Conservation (phyloP, 2,888 invertebrate genomes). For the Coelinius sp. region DNA sequence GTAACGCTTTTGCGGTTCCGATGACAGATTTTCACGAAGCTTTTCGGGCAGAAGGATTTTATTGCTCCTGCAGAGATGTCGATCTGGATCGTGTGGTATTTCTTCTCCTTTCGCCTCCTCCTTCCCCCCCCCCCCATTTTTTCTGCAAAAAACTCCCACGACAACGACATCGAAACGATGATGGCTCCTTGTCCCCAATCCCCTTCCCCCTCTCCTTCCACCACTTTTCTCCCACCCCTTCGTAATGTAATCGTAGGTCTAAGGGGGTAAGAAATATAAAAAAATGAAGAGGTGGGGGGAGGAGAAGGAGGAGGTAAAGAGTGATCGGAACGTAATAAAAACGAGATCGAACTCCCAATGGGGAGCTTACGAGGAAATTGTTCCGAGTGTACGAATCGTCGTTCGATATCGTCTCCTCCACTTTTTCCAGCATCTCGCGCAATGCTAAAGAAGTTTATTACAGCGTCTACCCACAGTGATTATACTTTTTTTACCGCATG, state of each 20-base stretch:
- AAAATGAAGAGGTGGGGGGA: conserved; percentile 38
- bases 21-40: conserved; percentile 45
- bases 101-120: conserved; percentile 1
- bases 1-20: conserved; percentile 35
- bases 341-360: conserved; percentile 48
- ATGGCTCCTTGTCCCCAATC: neutral
- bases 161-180: conserved; percentile 8
- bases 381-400: conserved; percentile 34
- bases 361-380: conserved; percentile 48
- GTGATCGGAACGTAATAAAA: conserved; percentile 53
- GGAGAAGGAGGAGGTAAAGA: conserved; percentile 33
- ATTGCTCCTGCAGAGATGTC: conserved; percentile 31
- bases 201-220: neutral
- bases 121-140: conserved; percentile 16
- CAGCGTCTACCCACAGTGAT: neutral
- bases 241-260: neutral
- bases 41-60: conserved; percentile 41
- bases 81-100: neutral
- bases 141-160: neutral
- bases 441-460: conserved; percentile 32
- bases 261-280: neutral
- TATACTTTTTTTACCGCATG: conserved; percentile 1
- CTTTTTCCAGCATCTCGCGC: conserved; percentile 10
- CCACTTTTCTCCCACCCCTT: neutral
- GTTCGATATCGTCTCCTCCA: conserved; percentile 40